phyloP scores from a whole-genome alignment of 2,888 invertebrate species.

The Pristionchus entomophagus region DNA sequence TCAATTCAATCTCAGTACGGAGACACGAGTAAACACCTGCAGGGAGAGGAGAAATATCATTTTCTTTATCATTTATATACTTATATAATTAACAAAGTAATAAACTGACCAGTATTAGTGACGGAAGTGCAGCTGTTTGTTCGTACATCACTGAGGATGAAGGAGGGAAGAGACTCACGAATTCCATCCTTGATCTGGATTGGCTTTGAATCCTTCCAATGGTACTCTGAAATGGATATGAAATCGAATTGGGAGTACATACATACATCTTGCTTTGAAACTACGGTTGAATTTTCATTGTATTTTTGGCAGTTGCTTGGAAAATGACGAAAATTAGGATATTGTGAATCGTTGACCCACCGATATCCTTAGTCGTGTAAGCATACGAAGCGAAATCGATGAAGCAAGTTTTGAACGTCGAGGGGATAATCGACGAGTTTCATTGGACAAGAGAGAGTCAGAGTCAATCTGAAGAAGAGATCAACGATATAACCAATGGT shows the following conservation, averaged over 20 bases:
- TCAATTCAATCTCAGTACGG: constrained; percentile 61
- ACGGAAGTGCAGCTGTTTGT: constrained; percentile 86
- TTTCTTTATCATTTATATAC: not conserved
- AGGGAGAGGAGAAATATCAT: too few species aligned
- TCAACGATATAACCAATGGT: too few species aligned
- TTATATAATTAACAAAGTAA: not conserved
- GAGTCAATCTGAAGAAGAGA: constrained; percentile 91
- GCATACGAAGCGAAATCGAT: constrained; percentile 97
- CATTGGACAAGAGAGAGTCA: constrained; percentile 96
- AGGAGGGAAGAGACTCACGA: constrained; percentile 85
- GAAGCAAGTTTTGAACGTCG: constrained; percentile 86
- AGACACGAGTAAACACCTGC: constrained; percentile 62
- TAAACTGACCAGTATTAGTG: constrained; percentile 58
- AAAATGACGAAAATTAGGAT: too few species aligned
- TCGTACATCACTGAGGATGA: constrained; percentile 92
- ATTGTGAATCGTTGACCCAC: constrained; percentile 45
- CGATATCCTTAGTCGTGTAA: constrained; percentile 95
- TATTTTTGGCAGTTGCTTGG: too few species aligned
- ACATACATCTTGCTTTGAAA: too few species aligned
- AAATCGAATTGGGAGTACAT: too few species aligned
- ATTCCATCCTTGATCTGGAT: constrained; percentile 87
- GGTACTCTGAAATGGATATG: constrained; percentile 81
- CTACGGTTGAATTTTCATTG: too few species aligned
- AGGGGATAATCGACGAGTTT: constrained; percentile 85
- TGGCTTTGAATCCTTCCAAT: constrained; percentile 93